A percentile compares a stretch with the other conserved stretches of the same genome.
Evolutionary conservation across 2,113 vertebrate genomes (phyloP).

Genomic region (Tilapia sparmanii): DNA sequence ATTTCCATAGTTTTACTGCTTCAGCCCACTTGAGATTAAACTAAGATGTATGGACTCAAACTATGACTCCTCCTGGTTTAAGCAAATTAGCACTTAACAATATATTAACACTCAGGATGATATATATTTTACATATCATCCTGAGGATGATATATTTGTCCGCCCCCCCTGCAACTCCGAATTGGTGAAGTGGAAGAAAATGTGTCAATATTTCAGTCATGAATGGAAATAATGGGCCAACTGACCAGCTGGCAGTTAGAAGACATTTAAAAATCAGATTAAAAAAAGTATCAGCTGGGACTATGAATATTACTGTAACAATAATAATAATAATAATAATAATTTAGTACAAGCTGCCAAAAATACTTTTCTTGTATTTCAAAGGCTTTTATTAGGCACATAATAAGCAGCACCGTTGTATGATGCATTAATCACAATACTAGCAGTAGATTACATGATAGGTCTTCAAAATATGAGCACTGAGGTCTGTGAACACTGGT

Average conservation of each 20-base stretch:
- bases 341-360: neutral
- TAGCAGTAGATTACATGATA: neutral
- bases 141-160: neutral
- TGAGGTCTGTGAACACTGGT: neutral
- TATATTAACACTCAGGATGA: neutral
- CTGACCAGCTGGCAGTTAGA: neutral
- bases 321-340: neutral
- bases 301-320: neutral
- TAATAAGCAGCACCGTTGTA: neutral
- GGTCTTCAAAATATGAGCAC: neutral
- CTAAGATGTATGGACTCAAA: rapidly evolving
- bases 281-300: neutral
- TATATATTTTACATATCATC: neutral
- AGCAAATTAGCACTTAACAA: neutral
- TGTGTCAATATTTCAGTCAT: neutral
- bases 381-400: neutral
- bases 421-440: neutral
- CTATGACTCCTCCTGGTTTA: neutral
- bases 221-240: neutral
- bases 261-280: neutral
- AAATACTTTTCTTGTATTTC: rapidly evolving
- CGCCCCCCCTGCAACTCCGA: rapidly evolving
- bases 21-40: neutral
- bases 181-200: neutral
- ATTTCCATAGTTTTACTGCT: neutral